Percentiles rank a stretch among this genome's conserved stretches.
These are phyloP conservation scores for Silvanus unidentatus DNA, from an alignment of 2,888 invertebrate genomes.

Conservation along the genomic window DNA sequence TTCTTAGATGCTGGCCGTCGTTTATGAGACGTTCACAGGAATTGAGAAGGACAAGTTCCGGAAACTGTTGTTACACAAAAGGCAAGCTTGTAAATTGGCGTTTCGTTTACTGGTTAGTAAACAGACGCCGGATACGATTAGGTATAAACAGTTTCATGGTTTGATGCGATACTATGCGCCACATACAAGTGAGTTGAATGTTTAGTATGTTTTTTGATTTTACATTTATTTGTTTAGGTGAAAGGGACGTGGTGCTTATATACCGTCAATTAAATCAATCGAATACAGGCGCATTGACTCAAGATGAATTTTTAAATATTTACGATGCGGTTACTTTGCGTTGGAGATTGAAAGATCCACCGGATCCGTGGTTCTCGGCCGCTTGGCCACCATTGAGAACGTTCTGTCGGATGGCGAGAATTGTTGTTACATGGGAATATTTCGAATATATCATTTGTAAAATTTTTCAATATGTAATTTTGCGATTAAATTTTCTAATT, in stretches of 20 bases:
- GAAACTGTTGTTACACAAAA: constrained; percentile 73
- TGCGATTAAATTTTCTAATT: not conserved
- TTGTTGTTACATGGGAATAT: constrained; percentile 63
- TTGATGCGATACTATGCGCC: constrained; percentile 74
- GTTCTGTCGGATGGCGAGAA: constrained; percentile 55
- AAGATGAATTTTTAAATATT: constrained; percentile 67
- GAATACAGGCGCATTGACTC: constrained; percentile 58
- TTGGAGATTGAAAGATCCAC: constrained; percentile 67
- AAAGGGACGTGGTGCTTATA: constrained; percentile 69
- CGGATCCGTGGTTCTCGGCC: constrained; percentile 69
- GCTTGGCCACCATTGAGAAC: constrained; percentile 57
- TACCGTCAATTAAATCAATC: constrained; percentile 72
- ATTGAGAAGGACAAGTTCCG: constrained; percentile 82
- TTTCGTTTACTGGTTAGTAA: constrained; percentile 75
- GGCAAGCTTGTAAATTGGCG: constrained; percentile 74
- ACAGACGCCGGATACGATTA: constrained; percentile 61
- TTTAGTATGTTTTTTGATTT: constrained; percentile 6
- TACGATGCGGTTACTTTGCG: constrained; percentile 67
- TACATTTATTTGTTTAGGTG: constrained; percentile 44
- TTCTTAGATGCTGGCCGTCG: constrained; percentile 77
- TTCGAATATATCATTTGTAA: constrained; percentile 69
- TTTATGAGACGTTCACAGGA: constrained; percentile 82
- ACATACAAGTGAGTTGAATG: constrained; percentile 58
- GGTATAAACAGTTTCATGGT: constrained; percentile 73
- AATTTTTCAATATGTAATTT: constrained; percentile 20